Evolutionary conservation across 2,113 vertebrate genomes (phyloP).

Genomic region (Fregata magnificens): DNA sequence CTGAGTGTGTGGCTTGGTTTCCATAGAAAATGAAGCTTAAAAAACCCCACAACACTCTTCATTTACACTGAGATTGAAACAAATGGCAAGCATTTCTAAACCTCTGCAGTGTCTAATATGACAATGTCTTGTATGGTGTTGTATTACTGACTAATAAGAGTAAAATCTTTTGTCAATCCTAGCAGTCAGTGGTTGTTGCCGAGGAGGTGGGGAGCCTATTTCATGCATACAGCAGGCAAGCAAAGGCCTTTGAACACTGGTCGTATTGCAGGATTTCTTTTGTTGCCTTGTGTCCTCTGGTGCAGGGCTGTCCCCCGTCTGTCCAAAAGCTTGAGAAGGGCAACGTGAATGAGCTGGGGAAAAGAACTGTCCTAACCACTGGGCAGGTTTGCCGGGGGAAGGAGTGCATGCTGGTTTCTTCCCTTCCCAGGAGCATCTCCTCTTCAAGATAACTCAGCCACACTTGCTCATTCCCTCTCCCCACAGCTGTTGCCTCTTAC

Average conservation of each 20-base stretch:
- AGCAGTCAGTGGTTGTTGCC: not conserved
- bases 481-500: not conserved
- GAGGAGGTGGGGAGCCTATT: not conserved
- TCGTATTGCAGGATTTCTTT: not conserved
- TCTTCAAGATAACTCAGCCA: not conserved
- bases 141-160: not conserved
- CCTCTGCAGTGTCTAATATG: not conserved
- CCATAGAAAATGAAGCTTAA: not conserved
- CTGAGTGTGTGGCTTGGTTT: not conserved
- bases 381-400: not conserved
- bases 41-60: not conserved
- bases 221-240: too few relatives aligned
- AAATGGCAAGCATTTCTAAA: not conserved
- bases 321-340: not conserved
- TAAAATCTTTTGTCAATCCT: not conserved
- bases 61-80: not conserved
- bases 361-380: not conserved
- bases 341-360: not conserved
- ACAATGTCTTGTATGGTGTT: not conserved
- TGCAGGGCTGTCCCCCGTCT: not conserved
- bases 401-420: not conserved
- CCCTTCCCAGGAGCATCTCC: not conserved
- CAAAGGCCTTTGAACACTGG: not conserved
- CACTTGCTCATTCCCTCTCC: not conserved
- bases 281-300: not conserved